These are phyloP conservation scores for Grallaria varia DNA, from an alignment of 2,113 vertebrate species.

Conservation along the genomic window DNA sequence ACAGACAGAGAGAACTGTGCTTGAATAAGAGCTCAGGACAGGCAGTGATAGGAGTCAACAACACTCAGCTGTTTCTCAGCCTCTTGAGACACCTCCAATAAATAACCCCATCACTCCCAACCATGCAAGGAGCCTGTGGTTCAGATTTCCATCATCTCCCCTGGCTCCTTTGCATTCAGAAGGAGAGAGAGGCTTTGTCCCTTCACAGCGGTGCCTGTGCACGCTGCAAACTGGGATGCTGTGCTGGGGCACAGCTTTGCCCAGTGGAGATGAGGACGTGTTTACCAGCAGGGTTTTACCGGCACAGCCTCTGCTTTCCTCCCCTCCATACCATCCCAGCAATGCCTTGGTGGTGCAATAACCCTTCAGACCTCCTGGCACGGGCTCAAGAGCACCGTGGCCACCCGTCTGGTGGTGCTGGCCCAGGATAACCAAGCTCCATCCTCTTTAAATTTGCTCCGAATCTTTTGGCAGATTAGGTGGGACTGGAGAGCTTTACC, in stretches of 20 bases:
- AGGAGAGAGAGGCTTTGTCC: background rate
- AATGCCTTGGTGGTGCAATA: background rate
- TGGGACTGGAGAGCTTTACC: background rate
- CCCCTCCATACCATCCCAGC: background rate
- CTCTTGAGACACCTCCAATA: background rate
- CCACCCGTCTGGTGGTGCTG: background rate
- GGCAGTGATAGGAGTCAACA: background rate
- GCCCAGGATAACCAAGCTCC: background rate
- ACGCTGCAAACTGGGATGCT: background rate
- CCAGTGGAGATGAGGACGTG: background rate
- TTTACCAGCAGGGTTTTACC: background rate
- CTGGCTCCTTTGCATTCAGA: background rate
- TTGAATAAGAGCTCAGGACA: background rate
- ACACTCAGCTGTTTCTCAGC: background rate
- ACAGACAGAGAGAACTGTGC: background rate
- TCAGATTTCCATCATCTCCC: background rate
- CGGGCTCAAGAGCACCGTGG: background rate
- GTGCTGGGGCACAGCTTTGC: background rate
- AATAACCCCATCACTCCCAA: background rate
- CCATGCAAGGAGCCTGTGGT: background rate
- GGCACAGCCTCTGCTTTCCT: background rate
- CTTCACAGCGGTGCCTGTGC: fast-evolving
- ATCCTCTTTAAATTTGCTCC: background rate
- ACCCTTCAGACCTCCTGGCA: background rate
- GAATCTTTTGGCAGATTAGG: background rate